Conservation (phyloP, 2,888 invertebrate species). For the Schizotus pectinicornis region DNA sequence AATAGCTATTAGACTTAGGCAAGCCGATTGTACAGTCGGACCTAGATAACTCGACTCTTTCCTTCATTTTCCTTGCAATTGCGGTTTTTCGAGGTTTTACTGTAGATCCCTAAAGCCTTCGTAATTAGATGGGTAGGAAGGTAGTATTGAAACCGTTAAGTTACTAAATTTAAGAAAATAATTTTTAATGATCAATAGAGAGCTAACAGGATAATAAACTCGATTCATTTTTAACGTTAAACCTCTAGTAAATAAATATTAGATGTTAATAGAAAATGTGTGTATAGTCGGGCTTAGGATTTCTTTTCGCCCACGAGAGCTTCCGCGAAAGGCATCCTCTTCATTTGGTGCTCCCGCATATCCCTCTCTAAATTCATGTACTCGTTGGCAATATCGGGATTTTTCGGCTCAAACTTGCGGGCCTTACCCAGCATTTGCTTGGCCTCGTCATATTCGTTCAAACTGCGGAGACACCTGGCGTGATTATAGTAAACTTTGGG, state of each 20-base stretch:
- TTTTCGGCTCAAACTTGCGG: conserved; percentile 62
- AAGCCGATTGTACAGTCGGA: too few species aligned
- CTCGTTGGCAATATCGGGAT: conserved; percentile 64
- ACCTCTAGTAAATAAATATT: neutral
- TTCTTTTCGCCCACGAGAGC: conserved; percentile 29
- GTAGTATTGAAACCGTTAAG: too few species aligned
- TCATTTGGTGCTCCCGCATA: conserved; percentile 47
- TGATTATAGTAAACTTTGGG: conserved; percentile 70
- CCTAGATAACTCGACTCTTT: too few species aligned
- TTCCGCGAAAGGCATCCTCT: conserved; percentile 49
- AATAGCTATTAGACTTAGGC: too few species aligned
- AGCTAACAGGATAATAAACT: too few species aligned
- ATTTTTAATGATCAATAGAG: too few species aligned
- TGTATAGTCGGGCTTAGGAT: neutral
- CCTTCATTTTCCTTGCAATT: too few species aligned
- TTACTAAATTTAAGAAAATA: too few species aligned
- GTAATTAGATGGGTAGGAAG: too few species aligned
- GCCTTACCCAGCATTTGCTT: conserved; percentile 64
- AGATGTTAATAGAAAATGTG: too few species aligned
- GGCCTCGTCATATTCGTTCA: conserved; percentile 67
- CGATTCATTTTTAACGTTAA: neutral
- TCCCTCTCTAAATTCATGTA: conserved; percentile 58
- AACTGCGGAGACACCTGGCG: conserved; percentile 70
- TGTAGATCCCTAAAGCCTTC: too few species aligned
- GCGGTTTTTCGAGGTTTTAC: too few species aligned